Evolutionary conservation across 2,113 vertebrate species (phyloP), one percentile per base, ranked within the genome.

Genomic region (Elgaria multicarinata): DNA sequence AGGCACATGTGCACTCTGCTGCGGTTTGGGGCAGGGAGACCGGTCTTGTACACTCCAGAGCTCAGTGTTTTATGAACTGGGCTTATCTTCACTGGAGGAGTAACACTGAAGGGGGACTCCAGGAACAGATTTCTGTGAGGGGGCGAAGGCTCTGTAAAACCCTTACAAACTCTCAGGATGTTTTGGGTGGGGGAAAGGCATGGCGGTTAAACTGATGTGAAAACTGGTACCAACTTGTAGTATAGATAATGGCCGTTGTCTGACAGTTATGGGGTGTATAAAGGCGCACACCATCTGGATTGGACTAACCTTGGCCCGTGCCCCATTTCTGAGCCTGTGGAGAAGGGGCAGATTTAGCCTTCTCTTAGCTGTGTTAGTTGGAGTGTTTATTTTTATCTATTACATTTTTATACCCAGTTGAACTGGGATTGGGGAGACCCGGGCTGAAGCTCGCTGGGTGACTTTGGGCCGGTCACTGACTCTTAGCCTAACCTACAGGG

Each of bases 11-110:
- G 0, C 26, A 24, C 67, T 88, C 46, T 2, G n/a, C 22, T 55
- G 36, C 39, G 55, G 74, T n/a, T 66, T 3, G 0, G 0, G n/a
- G 74, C 0, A 10, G 20, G 9, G 20, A 13, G 9, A n/a, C 9
- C 44, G 83, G 28, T 42, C 0, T 0, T 39, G 0, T 0, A 1
- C 39, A 14, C 22, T 82, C 36, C 55, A 16, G 44, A 44, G 0
- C 0, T 22, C 16, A 62, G 26, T 3, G 42, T n/a, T 55, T 44
- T 3, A 53, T 9, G 26, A 26, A 16, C 39, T 3, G 24, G 14
- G 4, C 31, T 33, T 18, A 28, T 53, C 77, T 79, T 13, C 39
- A 44, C 42, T 44, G 75, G 1, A 46, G 75, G 42, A 22, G 28
- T 12, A 24, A 3, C 22, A 46, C 74, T 44, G 24, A 12, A 46